Evolutionary conservation across 2,797 vertebrate genomes (phyloP).

Genomic region (Hybognathus amarus): DNA sequence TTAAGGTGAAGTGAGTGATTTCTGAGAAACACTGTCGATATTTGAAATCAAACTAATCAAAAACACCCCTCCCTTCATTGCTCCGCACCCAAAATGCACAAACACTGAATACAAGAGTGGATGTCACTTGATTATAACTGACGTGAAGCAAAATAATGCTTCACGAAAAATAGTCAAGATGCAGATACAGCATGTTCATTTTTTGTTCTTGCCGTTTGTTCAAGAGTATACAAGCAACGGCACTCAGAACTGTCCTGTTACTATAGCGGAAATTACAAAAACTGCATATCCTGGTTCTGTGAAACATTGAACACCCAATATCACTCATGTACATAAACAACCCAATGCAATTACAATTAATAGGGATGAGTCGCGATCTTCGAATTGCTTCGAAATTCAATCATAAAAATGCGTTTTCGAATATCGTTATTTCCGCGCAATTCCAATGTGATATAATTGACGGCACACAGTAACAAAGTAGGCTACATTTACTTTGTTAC

Average conservation of each 20-base stretch:
- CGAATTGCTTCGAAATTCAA: too few species aligned
- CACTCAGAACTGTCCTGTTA: not conserved
- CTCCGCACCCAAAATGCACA: not conserved
- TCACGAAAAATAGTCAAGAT: not conserved
- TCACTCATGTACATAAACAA: too few species aligned
- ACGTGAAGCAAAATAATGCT: not conserved
- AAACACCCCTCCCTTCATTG: not conserved
- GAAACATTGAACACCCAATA: not conserved
- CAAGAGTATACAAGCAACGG: too few species aligned
- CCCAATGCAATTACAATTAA: too few species aligned
- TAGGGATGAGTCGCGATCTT: too few species aligned
- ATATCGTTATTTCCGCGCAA: too few species aligned
- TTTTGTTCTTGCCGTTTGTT: too few species aligned
- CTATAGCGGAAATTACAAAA: not conserved
- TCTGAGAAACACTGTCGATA: not conserved
- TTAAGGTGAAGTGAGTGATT: not conserved
- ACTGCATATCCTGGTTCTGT: not conserved
- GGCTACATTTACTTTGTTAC: too few species aligned
- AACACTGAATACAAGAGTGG: not conserved
- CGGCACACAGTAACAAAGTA: too few species aligned
- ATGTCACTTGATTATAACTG: not conserved
- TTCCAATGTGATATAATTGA: too few species aligned
- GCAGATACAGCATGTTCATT: too few species aligned
- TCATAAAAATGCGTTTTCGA: too few species aligned
- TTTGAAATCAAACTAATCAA: not conserved